Evolutionary conservation across 2,888 invertebrate genomes (phyloP).

Genomic region (Pheosia tremula): DNA sequence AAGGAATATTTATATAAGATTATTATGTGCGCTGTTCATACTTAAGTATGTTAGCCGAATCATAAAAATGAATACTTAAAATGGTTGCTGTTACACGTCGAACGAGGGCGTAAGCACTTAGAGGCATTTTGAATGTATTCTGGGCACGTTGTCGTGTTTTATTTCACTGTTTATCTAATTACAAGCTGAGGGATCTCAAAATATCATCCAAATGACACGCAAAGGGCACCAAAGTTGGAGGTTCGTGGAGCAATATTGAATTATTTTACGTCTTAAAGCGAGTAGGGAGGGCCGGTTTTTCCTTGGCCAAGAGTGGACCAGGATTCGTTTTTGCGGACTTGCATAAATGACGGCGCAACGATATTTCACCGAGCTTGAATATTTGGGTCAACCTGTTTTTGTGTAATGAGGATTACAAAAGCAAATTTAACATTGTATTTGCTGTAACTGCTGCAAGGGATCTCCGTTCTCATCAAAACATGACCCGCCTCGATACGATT

Average conservation of each 20-base stretch:
- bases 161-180: conserved; percentile 66
- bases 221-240: conserved; percentile 62
- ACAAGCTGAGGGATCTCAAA: conserved; percentile 59
- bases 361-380: conserved; percentile 77
- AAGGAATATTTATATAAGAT: conserved; percentile 69
- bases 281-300: conserved; percentile 65
- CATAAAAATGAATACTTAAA: conserved; percentile 22
- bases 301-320: conserved; percentile 57
- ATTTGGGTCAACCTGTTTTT: conserved; percentile 84
- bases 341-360: conserved; percentile 78
- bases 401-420: conserved; percentile 80
- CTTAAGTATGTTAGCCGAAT: conserved; percentile 34
- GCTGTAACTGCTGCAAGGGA: conserved; percentile 72
- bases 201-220: conserved; percentile 70
- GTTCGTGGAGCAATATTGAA: conserved; percentile 48
- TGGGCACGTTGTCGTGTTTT: conserved; percentile 37
- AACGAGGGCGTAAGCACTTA: conserved; percentile 14
- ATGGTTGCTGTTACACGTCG: conserved; percentile 13
- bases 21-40: conserved; percentile 53
- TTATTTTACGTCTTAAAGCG: conserved; percentile 63
- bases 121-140: conserved; percentile 20
- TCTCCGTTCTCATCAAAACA: conserved; percentile 75
- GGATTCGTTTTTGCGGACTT: conserved; percentile 80
- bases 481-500: conserved; percentile 71
- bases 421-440: conserved; percentile 80